Conservation (phyloP, 2,888 invertebrate genomes). For the Drosophila cyrtoloma region DNA sequence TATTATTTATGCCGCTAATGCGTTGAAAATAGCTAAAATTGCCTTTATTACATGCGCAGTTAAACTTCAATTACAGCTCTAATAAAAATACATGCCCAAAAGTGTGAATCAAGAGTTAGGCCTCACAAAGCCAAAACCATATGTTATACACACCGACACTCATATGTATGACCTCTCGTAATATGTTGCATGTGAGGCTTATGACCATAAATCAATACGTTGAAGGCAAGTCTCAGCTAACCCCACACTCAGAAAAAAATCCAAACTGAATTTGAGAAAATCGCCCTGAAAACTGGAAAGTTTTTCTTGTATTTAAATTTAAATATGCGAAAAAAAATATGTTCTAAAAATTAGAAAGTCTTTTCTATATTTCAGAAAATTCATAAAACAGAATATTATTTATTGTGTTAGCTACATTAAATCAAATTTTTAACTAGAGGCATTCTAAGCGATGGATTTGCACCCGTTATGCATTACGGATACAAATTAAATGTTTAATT, state of each 20-base stretch:
- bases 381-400: not conserved
- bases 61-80: slow-evolving; percentile 79
- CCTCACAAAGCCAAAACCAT: slow-evolving; percentile 13
- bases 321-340: not conserved
- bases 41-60: slow-evolving; percentile 83
- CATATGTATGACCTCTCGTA: not conserved
- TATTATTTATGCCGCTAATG: slow-evolving; percentile 81
- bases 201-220: slow-evolving; percentile 10
- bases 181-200: slow-evolving; percentile 7
- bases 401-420: not conserved
- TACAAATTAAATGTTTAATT: not conserved
- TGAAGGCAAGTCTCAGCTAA: not conserved
- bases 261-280: not conserved
- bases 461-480: not conserved
- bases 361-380: not conserved
- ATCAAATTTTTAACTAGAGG: not conserved
- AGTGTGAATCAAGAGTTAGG: slow-evolving; percentile 38
- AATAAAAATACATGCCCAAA: slow-evolving; percentile 68
- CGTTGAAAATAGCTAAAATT: slow-evolving; percentile 80
- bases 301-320: not conserved
- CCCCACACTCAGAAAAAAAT: not conserved
- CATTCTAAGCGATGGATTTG: not conserved
- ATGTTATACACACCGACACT: slow-evolving; percentile 6
- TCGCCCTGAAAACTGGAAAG: not conserved
- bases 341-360: not conserved